These are phyloP conservation scores for Balaenoptera acutorostrata DNA, from an alignment of 2,113 vertebrate genomes.

Conservation along the genomic window DNA sequence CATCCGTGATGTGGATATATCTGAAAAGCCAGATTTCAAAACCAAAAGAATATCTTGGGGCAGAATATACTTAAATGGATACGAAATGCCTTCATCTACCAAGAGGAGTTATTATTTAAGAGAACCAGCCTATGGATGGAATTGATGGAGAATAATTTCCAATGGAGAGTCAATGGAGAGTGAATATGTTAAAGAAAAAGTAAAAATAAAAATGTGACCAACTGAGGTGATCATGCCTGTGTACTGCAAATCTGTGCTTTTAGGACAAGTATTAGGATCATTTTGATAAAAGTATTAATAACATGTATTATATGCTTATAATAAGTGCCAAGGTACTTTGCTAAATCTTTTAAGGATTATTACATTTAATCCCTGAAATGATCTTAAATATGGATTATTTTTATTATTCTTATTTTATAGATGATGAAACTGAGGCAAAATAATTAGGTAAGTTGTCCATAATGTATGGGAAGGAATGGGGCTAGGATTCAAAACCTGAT, in stretches of 20 bases:
- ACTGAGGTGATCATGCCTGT: not conserved
- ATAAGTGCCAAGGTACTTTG: not conserved
- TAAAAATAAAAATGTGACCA: not conserved
- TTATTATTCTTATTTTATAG: not conserved
- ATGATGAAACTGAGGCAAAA: not conserved
- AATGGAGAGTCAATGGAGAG: not conserved
- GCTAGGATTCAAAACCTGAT: not conserved
- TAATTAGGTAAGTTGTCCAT: not conserved
- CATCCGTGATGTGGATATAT: not conserved
- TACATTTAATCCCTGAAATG: not conserved
- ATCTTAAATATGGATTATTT: not conserved
- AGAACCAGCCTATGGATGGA: not conserved
- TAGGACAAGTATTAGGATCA: not conserved
- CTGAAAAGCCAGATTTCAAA: constrained; percentile 15
- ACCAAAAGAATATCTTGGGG: not conserved
- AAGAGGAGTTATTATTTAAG: not conserved
- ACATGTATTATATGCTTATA: not conserved
- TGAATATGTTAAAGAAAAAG: not conserved
- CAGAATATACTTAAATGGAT: not conserved
- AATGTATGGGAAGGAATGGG: not conserved
- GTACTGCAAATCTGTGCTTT: not conserved
- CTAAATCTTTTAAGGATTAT: not conserved
- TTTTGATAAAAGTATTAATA: not conserved
- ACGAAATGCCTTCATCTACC: not conserved
- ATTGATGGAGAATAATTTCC: not conserved